A percentile compares a stretch with the other conserved stretches of the same genome.
These are phyloP conservation scores for Calcarius lapponicus DNA, from an alignment of 2,797 vertebrate genomes.

Conservation along the genomic window DNA sequence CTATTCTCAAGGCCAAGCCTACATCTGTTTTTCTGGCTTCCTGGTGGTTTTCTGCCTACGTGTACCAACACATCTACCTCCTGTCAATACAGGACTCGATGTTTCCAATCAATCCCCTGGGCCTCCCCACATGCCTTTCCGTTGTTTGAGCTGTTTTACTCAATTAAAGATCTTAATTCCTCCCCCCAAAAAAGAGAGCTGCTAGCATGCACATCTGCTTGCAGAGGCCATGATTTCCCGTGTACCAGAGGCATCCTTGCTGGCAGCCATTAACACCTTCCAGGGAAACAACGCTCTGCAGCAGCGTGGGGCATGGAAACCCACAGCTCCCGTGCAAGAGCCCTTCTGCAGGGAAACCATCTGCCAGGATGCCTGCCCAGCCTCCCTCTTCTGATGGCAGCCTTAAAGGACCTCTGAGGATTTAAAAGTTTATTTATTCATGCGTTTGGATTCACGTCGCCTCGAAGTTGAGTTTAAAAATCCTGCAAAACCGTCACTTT, in stretches of 20 bases:
- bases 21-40: conserved; percentile 31
- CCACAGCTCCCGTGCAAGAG: neutral
- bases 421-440: neutral
- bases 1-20: neutral
- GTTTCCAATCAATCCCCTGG: conserved; percentile 50
- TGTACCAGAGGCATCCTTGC: neutral
- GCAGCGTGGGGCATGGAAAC: conserved; percentile 8
- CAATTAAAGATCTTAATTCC: conserved; percentile 50
- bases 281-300: neutral
- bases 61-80: conserved; percentile 18
- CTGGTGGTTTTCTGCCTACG: conserved; percentile 6
- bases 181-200: neutral
- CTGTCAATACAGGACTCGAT: neutral
- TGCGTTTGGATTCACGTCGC: neutral
- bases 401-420: neutral
- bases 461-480: neutral
- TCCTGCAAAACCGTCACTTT: neutral
- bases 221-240: neutral
- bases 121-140: conserved; percentile 20
- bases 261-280: conserved; percentile 45
- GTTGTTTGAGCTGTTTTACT: conserved; percentile 38
- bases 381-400: neutral
- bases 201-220: neutral
- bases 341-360: conserved; percentile 19
- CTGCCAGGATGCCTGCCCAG: neutral